Evolutionary conservation across 1,140 invertebrate genomes (phyloP).

Genomic region (Leguminivora glycinivorella): DNA sequence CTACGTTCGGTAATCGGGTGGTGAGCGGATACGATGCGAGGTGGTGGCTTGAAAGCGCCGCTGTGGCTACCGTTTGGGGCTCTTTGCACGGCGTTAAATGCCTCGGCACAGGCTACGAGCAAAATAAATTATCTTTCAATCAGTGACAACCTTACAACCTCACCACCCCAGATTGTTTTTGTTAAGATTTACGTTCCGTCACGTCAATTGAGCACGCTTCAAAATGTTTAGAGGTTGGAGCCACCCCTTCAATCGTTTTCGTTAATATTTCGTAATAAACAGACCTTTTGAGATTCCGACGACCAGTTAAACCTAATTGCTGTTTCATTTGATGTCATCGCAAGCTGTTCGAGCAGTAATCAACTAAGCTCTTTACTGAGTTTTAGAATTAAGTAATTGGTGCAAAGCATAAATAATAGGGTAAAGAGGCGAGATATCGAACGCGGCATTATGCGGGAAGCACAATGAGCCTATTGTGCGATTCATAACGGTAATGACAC

Average conservation of each 20-base stretch:
- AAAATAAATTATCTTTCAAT: not conserved
- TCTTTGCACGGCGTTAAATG: not conserved
- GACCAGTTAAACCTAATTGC: constrained; percentile 7
- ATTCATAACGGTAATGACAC: constrained; percentile 26
- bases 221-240: constrained; percentile 6
- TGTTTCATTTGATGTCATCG: constrained; percentile 22
- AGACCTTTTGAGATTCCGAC: constrained; percentile 10
- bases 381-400: constrained; percentile 7
- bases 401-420: constrained; percentile 17
- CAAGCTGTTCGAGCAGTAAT: constrained; percentile 9
- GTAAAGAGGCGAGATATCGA: constrained; percentile 18
- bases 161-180: not conserved
- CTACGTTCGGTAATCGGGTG: constrained; percentile 38
- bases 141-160: not conserved
- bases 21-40: not conserved
- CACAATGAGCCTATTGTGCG: constrained; percentile 24
- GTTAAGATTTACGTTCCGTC: constrained; percentile 20
- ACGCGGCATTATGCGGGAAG: constrained; percentile 21
- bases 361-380: constrained; percentile 4
- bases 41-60: not conserved
- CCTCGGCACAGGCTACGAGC: not conserved
- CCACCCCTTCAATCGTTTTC: constrained; percentile 9
- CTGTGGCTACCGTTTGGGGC: not conserved
- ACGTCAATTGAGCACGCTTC: constrained; percentile 2
- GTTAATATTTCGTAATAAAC: constrained; percentile 8